phyloP scores from a whole-genome alignment of 1,140 invertebrate genomes.

The Scaptomyza hsui region DNA sequence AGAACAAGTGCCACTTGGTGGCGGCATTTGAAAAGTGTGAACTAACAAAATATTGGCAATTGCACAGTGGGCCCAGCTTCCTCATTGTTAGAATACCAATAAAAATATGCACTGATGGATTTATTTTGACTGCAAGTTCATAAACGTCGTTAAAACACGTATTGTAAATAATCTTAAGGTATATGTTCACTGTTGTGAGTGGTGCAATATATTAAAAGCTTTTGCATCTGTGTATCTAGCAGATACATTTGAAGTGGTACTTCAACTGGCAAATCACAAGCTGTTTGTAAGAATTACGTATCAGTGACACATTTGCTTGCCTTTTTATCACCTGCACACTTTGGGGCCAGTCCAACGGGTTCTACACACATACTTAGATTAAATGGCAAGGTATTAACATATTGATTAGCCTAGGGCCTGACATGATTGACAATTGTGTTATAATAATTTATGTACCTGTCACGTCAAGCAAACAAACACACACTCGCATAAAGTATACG shows the following conservation, averaged over 20 bases:
- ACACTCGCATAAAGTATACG: not conserved
- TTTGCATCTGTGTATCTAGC: conserved; percentile 26
- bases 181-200: conserved; percentile 2
- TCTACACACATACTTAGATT: conserved; percentile 7
- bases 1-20: conserved; percentile 14
- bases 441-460: conserved; percentile 75
- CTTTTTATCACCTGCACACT: conserved; percentile 46
- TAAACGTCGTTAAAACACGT: conserved; percentile 21
- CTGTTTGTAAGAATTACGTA: not conserved
- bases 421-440: conserved; percentile 79
- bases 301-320: conserved; percentile 16
- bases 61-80: conserved; percentile 12
- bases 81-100: not conserved
- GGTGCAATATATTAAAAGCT: conserved; percentile 19
- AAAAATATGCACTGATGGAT: not conserved
- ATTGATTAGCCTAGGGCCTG: conserved; percentile 77
- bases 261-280: conserved; percentile 18
- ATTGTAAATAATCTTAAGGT: conserved; percentile 9
- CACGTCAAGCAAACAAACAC: conserved; percentile 41
- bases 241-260: conserved; percentile 33
- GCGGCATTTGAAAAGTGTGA: conserved; percentile 6
- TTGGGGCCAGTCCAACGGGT: conserved; percentile 32
- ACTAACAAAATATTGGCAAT: not conserved
- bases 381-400: conserved; percentile 56
- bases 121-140: conserved; percentile 40